Evolutionary conservation across 2,888 invertebrate species (phyloP).

Genomic region (Caenorhabditis japonica): DNA sequence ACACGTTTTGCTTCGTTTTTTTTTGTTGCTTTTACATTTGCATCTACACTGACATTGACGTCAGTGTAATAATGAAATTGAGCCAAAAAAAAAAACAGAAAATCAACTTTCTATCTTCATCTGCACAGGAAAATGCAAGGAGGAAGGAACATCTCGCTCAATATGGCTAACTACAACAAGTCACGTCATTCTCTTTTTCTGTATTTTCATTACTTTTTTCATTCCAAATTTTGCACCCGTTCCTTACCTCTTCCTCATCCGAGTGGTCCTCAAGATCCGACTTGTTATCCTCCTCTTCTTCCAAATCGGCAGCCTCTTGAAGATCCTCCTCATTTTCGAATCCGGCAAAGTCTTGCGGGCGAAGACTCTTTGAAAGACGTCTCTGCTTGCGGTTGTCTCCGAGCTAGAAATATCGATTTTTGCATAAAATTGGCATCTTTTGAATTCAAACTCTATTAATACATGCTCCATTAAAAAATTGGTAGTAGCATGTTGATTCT

Average conservation of each 20-base stretch:
- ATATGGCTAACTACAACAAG: slow-evolving; percentile 41
- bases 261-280: slow-evolving; percentile 80
- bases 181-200: slow-evolving; percentile 36
- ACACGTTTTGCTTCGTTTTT: too few species aligned
- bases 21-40: too few species aligned
- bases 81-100: too few species aligned
- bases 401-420: slow-evolving; percentile 39
- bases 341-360: slow-evolving; percentile 72
- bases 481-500: background rate
- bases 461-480: slow-evolving; percentile 22
- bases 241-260: slow-evolving; percentile 79
- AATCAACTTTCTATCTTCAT: background rate
- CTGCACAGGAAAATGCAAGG: background rate
- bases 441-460: slow-evolving; percentile 3
- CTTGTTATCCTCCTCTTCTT: slow-evolving; percentile 58
- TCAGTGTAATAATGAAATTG: background rate
- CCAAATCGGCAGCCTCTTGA: slow-evolving; percentile 55
- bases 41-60: too few species aligned
- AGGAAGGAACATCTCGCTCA: slow-evolving; percentile 17
- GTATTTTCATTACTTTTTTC: background rate
- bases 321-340: slow-evolving; percentile 74
- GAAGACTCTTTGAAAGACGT: slow-evolving; percentile 70
- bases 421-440: too few species aligned
- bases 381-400: slow-evolving; percentile 62
- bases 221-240: slow-evolving; percentile 6